phyloP scores from a whole-genome alignment of 2,888 invertebrate species.

The Diaperis boleti region DNA sequence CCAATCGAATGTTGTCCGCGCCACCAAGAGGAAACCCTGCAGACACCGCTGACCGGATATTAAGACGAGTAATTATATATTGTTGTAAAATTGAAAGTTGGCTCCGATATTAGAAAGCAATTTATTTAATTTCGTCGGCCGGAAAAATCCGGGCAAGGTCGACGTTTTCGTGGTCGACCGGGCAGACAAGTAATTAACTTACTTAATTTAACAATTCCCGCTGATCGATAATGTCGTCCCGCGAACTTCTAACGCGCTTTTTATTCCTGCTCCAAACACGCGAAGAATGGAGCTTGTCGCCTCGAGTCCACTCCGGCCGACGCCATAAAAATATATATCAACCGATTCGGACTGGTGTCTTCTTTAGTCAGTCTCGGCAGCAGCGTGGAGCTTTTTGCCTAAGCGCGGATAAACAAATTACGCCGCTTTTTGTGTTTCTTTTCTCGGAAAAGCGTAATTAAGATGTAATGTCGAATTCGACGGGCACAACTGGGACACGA shows the following conservation, averaged over 20 bases:
- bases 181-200: not conserved
- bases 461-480: not conserved
- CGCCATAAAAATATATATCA: constrained; percentile 65
- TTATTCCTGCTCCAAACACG: constrained; percentile 47
- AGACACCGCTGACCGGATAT: constrained; percentile 31
- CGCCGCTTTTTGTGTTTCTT: not conserved
- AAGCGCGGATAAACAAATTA: constrained; percentile 6
- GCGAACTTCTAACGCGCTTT: constrained; percentile 35
- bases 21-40: constrained; percentile 5
- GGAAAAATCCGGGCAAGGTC: constrained; percentile 33
- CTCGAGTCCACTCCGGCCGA: constrained; percentile 61
- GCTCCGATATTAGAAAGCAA: constrained; percentile 39
- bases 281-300: constrained; percentile 61
- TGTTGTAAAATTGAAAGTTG: constrained; percentile 44
- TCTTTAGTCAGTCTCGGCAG: constrained; percentile 6
- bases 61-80: constrained; percentile 45
- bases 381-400: constrained; percentile 26
- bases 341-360: constrained; percentile 47
- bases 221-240: constrained; percentile 48
- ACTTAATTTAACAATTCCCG: constrained; percentile 1
- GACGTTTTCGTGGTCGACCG: constrained; percentile 11
- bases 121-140: constrained; percentile 35
- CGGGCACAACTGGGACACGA: not conserved
- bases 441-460: constrained; percentile 1
- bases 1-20: constrained; percentile 38